Evolutionary conservation across 2,888 invertebrate species (phyloP), one percentile per base, ranked within the genome.

Genomic region (Oegoconia quadripuncta): DNA sequence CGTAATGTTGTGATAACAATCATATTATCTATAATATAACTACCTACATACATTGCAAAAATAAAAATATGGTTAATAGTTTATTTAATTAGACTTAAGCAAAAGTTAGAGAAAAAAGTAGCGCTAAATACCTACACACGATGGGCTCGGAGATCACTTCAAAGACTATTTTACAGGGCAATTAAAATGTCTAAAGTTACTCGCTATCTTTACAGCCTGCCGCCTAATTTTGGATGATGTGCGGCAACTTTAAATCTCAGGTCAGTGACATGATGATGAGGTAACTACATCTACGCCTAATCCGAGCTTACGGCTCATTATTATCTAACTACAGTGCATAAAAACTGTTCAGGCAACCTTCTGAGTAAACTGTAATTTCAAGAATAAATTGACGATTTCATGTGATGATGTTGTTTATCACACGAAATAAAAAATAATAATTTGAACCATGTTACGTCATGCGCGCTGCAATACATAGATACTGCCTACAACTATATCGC

Each of bases 191-290:
- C 29, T 32, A 26, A 22, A 46, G 27, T 48, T 41, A 9, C 27
- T 34, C 42, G 45, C 50, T 64, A 68, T 72, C 64, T 66, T 58
- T 56, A 57, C 44, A 59, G 46, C 47, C 34, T 59, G 55, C 61
- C 59, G 57, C 61, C 66, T 70, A 65, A 72, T 65, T 73, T 66
- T 59, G 59, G 64, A 58, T 60, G 50, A 50, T 46, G 52, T 44
- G 51, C 39, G 55, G 59, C 59, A 65, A 67, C 59, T 63, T 60
- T 50, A 48, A 64, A 59, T 54, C 53, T 60, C 55, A 59, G 80
- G 74, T 66, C 74, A 66, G 42, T 63, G 77, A 71, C 71, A 73
- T 55, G 56, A 51, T 44, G 59, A 64, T 70, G 22, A 15, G 33
- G 16, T 29, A 37, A 22, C 31, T 16, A 20, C 27, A 28, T 36